These are phyloP conservation scores for Meloidogyne floridensis DNA, from an alignment of 1,140 invertebrate genomes.

Conservation along the genomic window DNA sequence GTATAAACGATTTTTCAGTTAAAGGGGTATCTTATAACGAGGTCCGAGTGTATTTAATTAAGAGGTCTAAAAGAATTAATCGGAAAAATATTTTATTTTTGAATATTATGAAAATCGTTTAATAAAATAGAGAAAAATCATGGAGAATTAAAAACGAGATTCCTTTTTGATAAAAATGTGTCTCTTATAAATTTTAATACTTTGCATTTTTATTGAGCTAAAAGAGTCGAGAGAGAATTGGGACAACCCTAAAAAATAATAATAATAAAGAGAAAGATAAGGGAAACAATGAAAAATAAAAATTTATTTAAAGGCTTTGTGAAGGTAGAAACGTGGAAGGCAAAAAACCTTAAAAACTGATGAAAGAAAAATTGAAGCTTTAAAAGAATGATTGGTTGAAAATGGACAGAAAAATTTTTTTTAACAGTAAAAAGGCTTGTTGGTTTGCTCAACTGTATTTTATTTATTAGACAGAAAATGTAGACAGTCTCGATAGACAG, in stretches of 20 bases:
- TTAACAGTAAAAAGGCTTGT: neutral
- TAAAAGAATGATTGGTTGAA: neutral
- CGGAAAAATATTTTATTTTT: no score
- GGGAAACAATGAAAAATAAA: neutral
- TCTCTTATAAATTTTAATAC: neutral
- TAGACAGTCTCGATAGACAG: neutral
- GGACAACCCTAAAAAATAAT: neutral
- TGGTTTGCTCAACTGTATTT: neutral
- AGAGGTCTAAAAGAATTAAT: no score
- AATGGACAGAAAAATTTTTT: neutral
- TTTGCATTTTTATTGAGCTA: neutral
- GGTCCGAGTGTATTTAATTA: no score
- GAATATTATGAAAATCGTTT: no score
- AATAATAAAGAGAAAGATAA: neutral
- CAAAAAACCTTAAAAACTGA: no score
- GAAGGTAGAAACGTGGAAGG: no score
- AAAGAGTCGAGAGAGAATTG: neutral
- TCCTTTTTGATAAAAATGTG: constrained; percentile 7
- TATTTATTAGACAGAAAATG: neutral
- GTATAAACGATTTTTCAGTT: no score
- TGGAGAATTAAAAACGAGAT: neutral
- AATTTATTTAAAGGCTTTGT: neutral
- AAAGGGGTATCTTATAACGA: no score
- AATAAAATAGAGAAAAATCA: no score
- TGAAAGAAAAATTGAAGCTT: neutral